Conservation (phyloP, 2,888 invertebrate genomes). For the Cancer borealis region DNA sequence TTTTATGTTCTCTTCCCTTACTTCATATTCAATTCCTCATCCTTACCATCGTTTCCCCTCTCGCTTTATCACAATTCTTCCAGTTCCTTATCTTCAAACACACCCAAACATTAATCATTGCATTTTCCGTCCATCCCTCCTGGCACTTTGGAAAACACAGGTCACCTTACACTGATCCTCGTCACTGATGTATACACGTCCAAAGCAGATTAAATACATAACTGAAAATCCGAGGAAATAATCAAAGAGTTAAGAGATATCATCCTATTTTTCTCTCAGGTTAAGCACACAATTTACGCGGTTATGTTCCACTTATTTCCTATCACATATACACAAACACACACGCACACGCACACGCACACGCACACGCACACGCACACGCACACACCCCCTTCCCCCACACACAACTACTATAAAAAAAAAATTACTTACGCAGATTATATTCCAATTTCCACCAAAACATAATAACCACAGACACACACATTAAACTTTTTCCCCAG, state of each 20-base stretch:
- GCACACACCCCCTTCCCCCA: no score
- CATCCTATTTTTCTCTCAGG: not conserved
- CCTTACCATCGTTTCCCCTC: not conserved
- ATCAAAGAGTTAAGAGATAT: not conserved
- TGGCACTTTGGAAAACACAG: not conserved
- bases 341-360: no score
- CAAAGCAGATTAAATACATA: no score
- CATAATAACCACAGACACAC: no score
- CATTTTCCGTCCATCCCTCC: not conserved
- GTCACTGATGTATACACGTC: not conserved
- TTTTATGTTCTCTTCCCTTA: not conserved
- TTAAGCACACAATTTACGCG: not conserved
- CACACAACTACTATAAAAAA: no score
- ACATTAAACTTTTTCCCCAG: no score
- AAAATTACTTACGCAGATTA: no score
- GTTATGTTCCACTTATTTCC: no score
- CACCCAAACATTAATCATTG: not conserved
- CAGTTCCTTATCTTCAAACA: not conserved
- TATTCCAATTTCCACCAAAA: no score
- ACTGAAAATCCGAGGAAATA: not conserved
- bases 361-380: no score
- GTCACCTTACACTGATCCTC: not conserved
- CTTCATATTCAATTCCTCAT: not conserved
- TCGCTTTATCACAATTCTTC: not conserved
- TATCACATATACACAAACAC: no score